Percentiles rank a stretch among this genome's conserved stretches.
These are phyloP conservation scores for Eulemur rubriventer DNA, from an alignment of 2,797 vertebrate species.

Conservation along the genomic window DNA sequence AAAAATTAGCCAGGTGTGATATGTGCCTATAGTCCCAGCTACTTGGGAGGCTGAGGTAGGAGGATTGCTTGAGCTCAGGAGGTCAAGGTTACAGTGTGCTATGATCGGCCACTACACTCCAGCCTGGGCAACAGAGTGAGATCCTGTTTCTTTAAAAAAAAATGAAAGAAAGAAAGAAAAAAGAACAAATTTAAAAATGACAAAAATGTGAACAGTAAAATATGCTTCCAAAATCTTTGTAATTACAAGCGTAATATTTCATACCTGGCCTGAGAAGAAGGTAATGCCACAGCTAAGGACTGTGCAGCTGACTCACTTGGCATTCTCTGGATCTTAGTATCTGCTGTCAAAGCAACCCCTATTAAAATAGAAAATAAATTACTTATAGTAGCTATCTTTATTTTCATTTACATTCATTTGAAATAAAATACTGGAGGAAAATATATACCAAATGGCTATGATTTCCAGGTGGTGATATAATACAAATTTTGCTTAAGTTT, in stretches of 20 bases:
- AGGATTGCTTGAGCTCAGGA: background rate
- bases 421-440: background rate
- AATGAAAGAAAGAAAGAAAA: background rate
- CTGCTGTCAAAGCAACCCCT: slow-evolving; percentile 96
- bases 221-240: background rate
- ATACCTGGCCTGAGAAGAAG: slow-evolving; percentile 94
- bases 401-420: background rate
- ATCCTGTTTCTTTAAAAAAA: background rate
- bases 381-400: background rate
- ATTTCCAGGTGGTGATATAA: background rate
- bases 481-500: background rate
- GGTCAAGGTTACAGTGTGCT: background rate
- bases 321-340: slow-evolving; percentile 96
- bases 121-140: background rate
- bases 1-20: background rate
- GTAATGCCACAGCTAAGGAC: slow-evolving; percentile 93
- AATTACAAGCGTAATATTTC: background rate
- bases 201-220: background rate
- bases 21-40: background rate
- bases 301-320: slow-evolving; percentile 95
- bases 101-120: background rate
- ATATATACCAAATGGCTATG: background rate
- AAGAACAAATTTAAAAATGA: background rate
- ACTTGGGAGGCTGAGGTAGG: background rate
- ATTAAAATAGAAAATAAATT: background rate